Evolutionary conservation across 2,113 vertebrate genomes (phyloP).

Genomic region (Pituophis catenifer): DNA sequence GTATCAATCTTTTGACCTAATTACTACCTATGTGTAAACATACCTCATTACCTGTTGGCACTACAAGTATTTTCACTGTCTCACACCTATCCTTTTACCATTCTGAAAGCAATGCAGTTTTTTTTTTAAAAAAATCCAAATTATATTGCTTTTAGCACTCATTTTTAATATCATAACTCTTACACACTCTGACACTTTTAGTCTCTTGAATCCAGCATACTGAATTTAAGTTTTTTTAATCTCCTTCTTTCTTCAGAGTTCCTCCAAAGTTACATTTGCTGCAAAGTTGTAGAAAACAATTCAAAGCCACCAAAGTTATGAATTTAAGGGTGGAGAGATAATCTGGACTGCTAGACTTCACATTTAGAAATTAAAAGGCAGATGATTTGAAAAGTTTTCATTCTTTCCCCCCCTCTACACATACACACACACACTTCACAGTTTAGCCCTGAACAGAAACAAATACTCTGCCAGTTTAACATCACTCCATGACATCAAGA

Average conservation of each 20-base stretch:
- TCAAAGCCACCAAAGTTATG: neutral
- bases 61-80: neutral
- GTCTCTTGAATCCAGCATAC: neutral
- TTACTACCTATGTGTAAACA: neutral
- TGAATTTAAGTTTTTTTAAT: neutral
- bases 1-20: neutral
- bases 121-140: neutral
- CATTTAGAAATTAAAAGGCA: neutral
- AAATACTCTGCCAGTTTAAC: conserved; percentile 24
- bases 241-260: rapidly evolving
- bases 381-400: neutral
- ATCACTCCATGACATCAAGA: conserved; percentile 33
- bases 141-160: neutral
- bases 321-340: neutral
- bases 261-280: neutral
- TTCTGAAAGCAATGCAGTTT: neutral
- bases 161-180: neutral
- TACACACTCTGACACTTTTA: neutral
- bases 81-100: neutral
- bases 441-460: neutral
- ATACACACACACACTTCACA: neutral
- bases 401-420: neutral
- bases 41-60: neutral
- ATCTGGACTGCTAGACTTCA: neutral
- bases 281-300: neutral